Base-by-base conservation (phyloP, 2,888 invertebrate genomes). In the Synergus umbraculus region DNA sequence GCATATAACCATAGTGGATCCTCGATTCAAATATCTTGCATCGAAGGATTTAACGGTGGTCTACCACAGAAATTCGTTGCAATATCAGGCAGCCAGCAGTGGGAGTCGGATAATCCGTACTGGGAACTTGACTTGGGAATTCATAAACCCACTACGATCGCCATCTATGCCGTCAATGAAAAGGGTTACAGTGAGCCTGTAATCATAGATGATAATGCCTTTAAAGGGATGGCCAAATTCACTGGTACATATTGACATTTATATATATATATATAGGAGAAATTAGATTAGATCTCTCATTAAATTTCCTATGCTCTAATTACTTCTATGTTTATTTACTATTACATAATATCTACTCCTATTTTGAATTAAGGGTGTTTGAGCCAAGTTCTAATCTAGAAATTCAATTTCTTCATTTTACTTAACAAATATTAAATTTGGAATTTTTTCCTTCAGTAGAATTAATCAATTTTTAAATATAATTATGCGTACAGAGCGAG, bases 41-140 rank as follows among this genome's bases (percentile, higher is more conserved):
- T 96, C 78, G 97, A 97, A 92, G 96, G 97, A 88, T 97, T 97
- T 92, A 97, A 97, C 89, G 97, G 97, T 60, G 97, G 97, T 4
- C 93, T 97, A 76, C 97, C 97, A 2, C 97, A 97, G 92, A 95
- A 95, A 88, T 97, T 97, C 93, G 94, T 97, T 83, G 91, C 91
- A 15, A 86, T 89, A 58, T 88, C 89, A 69, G 89, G 88, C 84
- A 87, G 91, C 76, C 89, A 86, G 69, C 88, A 89, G 41, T 85
- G 89, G 83, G 91, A 91, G 82, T 91, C 92, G 76, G 76, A 84
- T 78, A 88, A 82, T 76, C 92, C 92, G 46, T 85, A 88, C 78
- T 92, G 92, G 92, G 90, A 91, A 82, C 84, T 93, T 79, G 91
- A 91, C 86, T 54, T 54, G 54, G 54, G 54, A 54, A 87, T 91